Conservation (phyloP, 30 jellyfish, hydroid and myxozoan genomes). For the Clytia hemisphaerica region DNA sequence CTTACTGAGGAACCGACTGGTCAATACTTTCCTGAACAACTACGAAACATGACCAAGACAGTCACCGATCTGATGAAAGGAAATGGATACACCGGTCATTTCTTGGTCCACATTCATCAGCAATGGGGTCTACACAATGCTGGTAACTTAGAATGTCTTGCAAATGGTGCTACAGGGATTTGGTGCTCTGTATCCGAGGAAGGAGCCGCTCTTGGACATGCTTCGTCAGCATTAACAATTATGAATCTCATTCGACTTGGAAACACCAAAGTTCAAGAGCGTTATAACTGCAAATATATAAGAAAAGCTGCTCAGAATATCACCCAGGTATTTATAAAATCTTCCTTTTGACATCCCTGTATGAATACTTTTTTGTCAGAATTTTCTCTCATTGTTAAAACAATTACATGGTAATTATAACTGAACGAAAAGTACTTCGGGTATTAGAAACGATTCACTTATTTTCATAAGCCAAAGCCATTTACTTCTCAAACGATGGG, state of each 20-base stretch:
- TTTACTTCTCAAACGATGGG: no score
- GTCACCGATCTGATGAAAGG: no score
- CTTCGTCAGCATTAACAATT: constrained; percentile 43
- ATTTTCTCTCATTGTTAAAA: no score
- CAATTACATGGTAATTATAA: no score
- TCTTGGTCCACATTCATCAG: constrained; percentile 65
- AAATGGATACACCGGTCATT: no score
- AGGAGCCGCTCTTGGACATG: constrained; percentile 70
- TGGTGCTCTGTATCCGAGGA: constrained; percentile 70
- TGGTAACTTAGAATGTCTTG: constrained; percentile 47
- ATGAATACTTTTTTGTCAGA: no score
- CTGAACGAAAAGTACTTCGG: no score
- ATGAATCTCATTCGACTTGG: constrained; percentile 58
- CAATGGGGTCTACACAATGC: constrained; percentile 61
- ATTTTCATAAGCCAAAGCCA: no score
- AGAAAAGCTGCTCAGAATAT: constrained; percentile 50
- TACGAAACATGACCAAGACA: no score
- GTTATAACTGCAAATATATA: constrained; percentile 49
- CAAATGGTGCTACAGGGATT: constrained; percentile 64
- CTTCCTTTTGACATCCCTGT: no score
- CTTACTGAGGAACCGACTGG: constrained; percentile 60
- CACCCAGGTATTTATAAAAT: no score
- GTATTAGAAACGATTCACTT: no score
- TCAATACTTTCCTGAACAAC: constrained; percentile 53
- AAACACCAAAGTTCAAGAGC: constrained; percentile 44